Percentiles rank a stretch among this genome's conserved stretches.
These are phyloP conservation scores for Achlya flavicornis DNA, from an alignment of 2,888 invertebrate genomes.

Conservation along the genomic window DNA sequence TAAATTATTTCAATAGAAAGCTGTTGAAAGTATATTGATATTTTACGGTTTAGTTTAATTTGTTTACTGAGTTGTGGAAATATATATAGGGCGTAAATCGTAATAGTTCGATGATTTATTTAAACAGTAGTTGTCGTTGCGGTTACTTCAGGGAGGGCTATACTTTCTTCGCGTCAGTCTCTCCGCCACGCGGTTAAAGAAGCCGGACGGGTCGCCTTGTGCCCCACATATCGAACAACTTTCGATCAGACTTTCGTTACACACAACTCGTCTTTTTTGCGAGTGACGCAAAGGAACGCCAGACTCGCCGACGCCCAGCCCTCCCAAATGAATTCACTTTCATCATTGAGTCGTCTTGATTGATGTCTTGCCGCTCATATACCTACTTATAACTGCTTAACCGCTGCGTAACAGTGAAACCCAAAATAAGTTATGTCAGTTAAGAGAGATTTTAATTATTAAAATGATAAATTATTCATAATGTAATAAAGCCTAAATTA, in stretches of 20 bases:
- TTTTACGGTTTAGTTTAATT: background rate
- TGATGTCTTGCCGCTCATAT: slow-evolving; percentile 14
- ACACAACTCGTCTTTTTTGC: slow-evolving; percentile 67
- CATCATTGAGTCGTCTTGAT: slow-evolving; percentile 38
- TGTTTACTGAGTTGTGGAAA: too few relatives aligned
- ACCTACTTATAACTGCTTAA: slow-evolving; percentile 8
- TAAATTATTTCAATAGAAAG: background rate
- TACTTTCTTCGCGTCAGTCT: slow-evolving; percentile 62
- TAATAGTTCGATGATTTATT: slow-evolving; percentile 2
- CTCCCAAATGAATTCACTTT: slow-evolving; percentile 63
- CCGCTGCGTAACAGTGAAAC: slow-evolving; percentile 10
- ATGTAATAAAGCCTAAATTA: too few relatives aligned
- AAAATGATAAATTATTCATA: background rate
- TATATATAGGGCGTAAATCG: background rate
- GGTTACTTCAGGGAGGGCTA: slow-evolving; percentile 26
- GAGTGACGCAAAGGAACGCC: slow-evolving; percentile 57
- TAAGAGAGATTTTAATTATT: slow-evolving; percentile 1
- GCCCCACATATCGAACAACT: slow-evolving; percentile 81
- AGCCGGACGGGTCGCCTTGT: slow-evolving; percentile 68
- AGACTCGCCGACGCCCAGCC: slow-evolving; percentile 66
- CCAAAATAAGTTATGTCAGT: background rate
- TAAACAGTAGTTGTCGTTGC: background rate
- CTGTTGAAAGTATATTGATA: background rate
- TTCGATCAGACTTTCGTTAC: slow-evolving; percentile 81
- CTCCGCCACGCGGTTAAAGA: slow-evolving; percentile 40